Base-by-base conservation (phyloP, 2,113 vertebrate species). In the Dendrocopos noguchii region DNA sequence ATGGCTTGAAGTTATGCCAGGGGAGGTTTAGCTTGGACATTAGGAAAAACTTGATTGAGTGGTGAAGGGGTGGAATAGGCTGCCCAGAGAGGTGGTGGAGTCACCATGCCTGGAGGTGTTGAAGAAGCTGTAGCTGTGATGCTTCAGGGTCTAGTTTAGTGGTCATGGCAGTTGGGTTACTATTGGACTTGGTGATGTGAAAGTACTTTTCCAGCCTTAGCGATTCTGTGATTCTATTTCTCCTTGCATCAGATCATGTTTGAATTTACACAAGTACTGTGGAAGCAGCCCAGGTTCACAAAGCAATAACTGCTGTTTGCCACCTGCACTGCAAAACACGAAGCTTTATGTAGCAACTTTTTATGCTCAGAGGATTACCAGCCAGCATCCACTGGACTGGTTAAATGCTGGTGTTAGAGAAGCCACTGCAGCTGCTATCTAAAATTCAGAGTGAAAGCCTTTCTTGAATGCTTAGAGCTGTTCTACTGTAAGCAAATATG, bases 231-330 rank as follows among this genome's bases (percentile, higher is more conserved):
- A 52, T 52, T 25, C 50, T 52, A 50, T 63, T 92, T 61, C 80
- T 89, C 68, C 29, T 61, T 68, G 82, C 44, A 64, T 61, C 76
- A 84, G 44, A 77, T 47, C 8, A 0, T 19, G 68, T 50, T 59
- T 83, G 64, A 88, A 64, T 90, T 93, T 74, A 85, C 78, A 61
- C 68, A 94, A 94, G 91, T 39, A 75, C 24, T 28, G 33, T 80
- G 42, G 75, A 80, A 87, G 61, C 4, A 0, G 34, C 73, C 64
- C 75, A 90, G 3, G 64, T 77, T 85, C 67, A 82, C 60, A 78
- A 80, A 85, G 80, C 92, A 83, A 9, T 44, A 85, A 92, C 76
- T 91, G 79, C 65, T 85, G 47, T 83, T 92, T 90, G 78, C 67
- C 47, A 84, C 87, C 91, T 83, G 75, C 78, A 77, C 47, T 85